Percentiles rank a stretch among this genome's conserved stretches.
Evolutionary conservation across 2,113 vertebrate genomes (phyloP).

Genomic region (Deroptyus accipitrinus): DNA sequence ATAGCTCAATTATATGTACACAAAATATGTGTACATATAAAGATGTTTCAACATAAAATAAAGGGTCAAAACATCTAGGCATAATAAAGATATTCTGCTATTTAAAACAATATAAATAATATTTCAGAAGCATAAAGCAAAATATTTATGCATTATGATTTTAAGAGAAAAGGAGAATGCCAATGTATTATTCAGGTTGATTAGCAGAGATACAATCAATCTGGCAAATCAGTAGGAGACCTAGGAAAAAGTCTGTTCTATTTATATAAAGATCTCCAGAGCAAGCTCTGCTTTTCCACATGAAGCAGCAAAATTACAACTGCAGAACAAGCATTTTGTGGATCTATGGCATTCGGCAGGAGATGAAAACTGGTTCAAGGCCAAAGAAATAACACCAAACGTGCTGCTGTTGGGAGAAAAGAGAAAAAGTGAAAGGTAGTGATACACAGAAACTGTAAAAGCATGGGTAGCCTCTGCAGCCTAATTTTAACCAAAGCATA

Average conservation of each 20-base stretch:
- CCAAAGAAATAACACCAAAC: constrained; percentile 63
- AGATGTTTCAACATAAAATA: not conserved
- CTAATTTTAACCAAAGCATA: not conserved
- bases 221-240: constrained; percentile 58
- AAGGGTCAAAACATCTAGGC: not conserved
- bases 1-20: not conserved
- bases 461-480: not conserved
- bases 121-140: not conserved
- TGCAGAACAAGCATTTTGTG: constrained; percentile 73
- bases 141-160: constrained; percentile 15
- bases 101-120: constrained; percentile 3
- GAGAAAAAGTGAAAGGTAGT: not conserved
- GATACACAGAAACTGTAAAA: not conserved
- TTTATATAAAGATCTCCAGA: constrained; percentile 70
- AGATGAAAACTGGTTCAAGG: constrained; percentile 60
- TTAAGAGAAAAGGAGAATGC: not conserved
- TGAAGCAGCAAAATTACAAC: constrained; percentile 72
- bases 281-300: constrained; percentile 55
- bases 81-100: not conserved
- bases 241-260: constrained; percentile 67
- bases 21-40: not conserved
- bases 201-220: constrained; percentile 65
- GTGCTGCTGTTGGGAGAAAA: not conserved
- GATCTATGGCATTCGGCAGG: constrained; percentile 60
- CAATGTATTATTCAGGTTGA: constrained; percentile 61